Evolutionary conservation across 1,140 invertebrate species (phyloP).

Genomic region (Aphaenogaster ashmeadi): DNA sequence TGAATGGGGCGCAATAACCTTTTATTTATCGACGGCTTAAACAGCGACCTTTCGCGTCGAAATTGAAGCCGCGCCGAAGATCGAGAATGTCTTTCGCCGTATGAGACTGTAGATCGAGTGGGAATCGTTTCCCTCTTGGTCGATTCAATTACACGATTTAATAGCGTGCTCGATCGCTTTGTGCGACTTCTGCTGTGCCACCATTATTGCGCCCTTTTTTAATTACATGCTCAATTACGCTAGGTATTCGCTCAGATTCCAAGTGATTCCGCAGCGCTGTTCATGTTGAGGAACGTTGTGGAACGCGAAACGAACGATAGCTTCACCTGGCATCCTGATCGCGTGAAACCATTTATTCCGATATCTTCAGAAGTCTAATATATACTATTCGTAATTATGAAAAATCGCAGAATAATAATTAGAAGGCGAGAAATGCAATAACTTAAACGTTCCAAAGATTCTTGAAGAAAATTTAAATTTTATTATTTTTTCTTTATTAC

Average conservation of each 20-base stretch:
- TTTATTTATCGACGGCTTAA: slow-evolving; percentile 82
- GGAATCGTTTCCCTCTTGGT: slow-evolving; percentile 31
- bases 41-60: slow-evolving; percentile 73
- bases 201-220: slow-evolving; percentile 45
- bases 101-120: slow-evolving; percentile 16
- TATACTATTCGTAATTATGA: background rate
- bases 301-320: slow-evolving; percentile 5
- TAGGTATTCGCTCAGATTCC: slow-evolving; percentile 4
- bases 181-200: slow-evolving; percentile 19
- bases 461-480: background rate
- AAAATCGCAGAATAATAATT: background rate
- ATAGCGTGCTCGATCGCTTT: slow-evolving; percentile 41
- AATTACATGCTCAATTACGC: slow-evolving; percentile 53
- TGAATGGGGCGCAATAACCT: slow-evolving; percentile 78
- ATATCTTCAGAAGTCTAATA: slow-evolving; percentile 4
- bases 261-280: background rate
- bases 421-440: background rate
- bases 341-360: background rate
- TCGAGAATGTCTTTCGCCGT: slow-evolving; percentile 29
- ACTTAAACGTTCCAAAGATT: background rate
- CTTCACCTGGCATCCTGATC: background rate
- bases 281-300: background rate
- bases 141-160: slow-evolving; percentile 48
- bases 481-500: background rate
- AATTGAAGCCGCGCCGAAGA: slow-evolving; percentile 65